Evolutionary conservation across 2,797 vertebrate genomes (phyloP), one percentile per base, ranked within the genome.

Genomic region (Darevskia nairensis): DNA sequence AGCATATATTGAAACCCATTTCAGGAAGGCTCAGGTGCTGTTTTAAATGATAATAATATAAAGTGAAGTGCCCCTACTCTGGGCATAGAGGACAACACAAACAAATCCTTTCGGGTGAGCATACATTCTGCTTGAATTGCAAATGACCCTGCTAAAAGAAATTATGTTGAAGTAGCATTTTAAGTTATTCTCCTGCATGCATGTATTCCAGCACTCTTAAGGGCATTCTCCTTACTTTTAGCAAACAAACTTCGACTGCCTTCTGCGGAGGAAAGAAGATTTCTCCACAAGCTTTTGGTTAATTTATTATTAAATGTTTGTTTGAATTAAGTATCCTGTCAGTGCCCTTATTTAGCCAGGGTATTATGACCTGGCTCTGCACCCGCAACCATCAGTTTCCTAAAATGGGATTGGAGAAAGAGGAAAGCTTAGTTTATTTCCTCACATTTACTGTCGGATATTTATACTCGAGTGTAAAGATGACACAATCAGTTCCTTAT

Each of bases 41-140:
- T 85, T 93, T 92, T 93, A 94, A 95, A 93, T 89, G 27, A 92
- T 35, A 90, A 89, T 94, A 93, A 95, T 94, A 88, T 81, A 90
- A 94, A 86, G 76, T 88, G 94, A 94, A 96, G 80, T 93, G 77
- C 93, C 92, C 81, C 93, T 93, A 90, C 94, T 93, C 78, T 82
- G 64, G 89, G 90, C 92, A 86, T 72, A 91, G 35, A 88, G 8
- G 71, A 90, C 91, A 92, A 93, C 84, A 92, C 89, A 90, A 94
- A 92, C 81, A 94, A 94, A 94, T 92, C 89, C 92, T 89, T 94
- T 94, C 90, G 95, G 90, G 89, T 94, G 91, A 94, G 77, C 68
- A 80, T 92, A 90, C 92, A 90, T 95, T 94, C 94, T 95, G 89
- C 89, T 94, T 94, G 89, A 95, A 93, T 95, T 96, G 88, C 85